phyloP scores from a whole-genome alignment of 1,140 invertebrate species.

The Drosophila setifemur region DNA sequence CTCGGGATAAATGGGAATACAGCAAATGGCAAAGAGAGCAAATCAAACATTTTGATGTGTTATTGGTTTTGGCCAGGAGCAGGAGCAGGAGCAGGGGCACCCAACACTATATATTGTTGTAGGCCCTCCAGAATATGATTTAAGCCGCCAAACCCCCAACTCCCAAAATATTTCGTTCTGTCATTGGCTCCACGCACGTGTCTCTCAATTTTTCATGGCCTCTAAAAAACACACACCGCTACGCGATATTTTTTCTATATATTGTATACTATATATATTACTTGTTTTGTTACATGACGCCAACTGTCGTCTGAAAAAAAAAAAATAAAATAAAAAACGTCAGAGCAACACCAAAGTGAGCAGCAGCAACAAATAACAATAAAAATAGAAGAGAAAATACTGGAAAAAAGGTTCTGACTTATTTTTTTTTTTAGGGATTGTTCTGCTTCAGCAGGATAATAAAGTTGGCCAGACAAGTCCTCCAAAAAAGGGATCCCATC shows the following conservation, averaged over 20 bases:
- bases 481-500: constrained; percentile 8
- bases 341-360: constrained; percentile 4
- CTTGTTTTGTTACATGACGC: constrained; percentile 49
- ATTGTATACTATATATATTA: constrained; percentile 42
- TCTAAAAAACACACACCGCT: constrained; percentile 23
- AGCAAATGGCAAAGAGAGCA: constrained; percentile 16
- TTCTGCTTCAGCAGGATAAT: constrained; percentile 14
- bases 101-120: neutral
- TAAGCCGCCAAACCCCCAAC: neutral
- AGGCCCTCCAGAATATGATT: constrained; percentile 2
- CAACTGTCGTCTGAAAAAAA: constrained; percentile 37
- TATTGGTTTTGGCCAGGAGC: constrained; percentile 47
- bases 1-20: neutral
- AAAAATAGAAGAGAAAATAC: constrained; percentile 23
- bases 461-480: constrained; percentile 28
- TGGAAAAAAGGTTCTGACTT: constrained; percentile 22
- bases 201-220: constrained; percentile 66
- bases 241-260: neutral
- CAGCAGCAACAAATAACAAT: constrained; percentile 46
- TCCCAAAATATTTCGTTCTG: constrained; percentile 26
- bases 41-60: constrained; percentile 23
- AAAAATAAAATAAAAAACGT: constrained; percentile 11
- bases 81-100: neutral
- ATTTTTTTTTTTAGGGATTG: constrained; percentile 18
- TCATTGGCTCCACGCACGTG: constrained; percentile 63